Percentiles rank a stretch among this genome's conserved stretches.
phyloP scores from a whole-genome alignment of 2,113 vertebrate species.

The Nyctibius bracteatus region DNA sequence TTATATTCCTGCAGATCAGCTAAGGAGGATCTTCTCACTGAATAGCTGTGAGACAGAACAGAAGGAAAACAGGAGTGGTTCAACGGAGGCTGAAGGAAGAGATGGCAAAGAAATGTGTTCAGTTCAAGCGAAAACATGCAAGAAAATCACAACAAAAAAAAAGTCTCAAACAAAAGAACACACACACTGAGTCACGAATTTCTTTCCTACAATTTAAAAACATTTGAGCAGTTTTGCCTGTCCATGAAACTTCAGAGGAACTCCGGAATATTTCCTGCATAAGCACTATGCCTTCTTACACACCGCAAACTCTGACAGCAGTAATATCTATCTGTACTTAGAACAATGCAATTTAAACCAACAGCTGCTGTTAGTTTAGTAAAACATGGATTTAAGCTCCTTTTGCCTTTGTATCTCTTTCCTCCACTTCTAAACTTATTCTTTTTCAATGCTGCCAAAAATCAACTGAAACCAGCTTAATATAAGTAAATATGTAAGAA shows the following conservation, averaged over 20 bases:
- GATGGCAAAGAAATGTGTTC: background rate
- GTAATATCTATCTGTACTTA: background rate
- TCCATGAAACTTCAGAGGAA: background rate
- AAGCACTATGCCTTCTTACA: background rate
- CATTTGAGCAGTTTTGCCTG: background rate
- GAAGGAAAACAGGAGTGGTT: background rate
- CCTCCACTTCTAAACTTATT: background rate
- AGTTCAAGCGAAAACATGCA: slow-evolving; percentile 17
- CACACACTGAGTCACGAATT: background rate
- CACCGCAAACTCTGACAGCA: background rate
- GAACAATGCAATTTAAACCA: background rate
- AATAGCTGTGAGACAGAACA: background rate
- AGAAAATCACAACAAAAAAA: background rate
- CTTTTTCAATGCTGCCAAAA: background rate
- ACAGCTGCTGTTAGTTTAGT: background rate
- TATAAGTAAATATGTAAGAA: background rate
- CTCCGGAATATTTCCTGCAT: background rate
- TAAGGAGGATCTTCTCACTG: background rate
- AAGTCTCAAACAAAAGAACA: background rate
- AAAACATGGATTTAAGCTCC: background rate
- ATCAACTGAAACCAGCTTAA: background rate
- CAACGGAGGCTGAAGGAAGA: background rate
- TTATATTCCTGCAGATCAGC: background rate
- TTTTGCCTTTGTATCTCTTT: background rate
- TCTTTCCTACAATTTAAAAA: background rate